phyloP scores from a whole-genome alignment of 2,797 vertebrate genomes.

The Spinibarbus caldwelli region DNA sequence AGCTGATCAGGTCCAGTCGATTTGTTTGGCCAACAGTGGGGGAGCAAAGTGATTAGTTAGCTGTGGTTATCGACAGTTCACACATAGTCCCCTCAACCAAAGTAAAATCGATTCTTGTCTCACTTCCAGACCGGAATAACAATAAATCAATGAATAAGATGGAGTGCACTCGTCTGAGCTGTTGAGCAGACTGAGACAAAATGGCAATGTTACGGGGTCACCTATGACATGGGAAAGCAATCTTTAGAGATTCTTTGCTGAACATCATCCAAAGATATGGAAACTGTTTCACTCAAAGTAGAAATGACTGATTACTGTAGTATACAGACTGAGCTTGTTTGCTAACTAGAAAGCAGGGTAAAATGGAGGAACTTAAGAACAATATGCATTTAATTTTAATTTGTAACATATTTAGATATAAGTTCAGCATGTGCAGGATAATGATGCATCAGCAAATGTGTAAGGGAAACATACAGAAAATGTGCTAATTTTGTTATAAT shows the following conservation, averaged over 20 bases:
- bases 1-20: background rate
- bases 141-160: constrained; percentile 17
- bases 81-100: background rate
- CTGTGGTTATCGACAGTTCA: constrained; percentile 5
- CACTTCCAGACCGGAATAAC: constrained; percentile 12
- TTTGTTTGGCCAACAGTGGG: constrained; percentile 17
- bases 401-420: background rate
- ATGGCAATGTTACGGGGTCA: background rate
- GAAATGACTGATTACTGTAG: background rate
- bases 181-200: background rate
- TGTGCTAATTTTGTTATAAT: background rate
- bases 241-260: background rate
- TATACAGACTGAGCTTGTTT: background rate
- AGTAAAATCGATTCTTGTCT: constrained; percentile 32
- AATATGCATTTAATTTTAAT: background rate
- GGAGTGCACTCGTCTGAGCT: background rate
- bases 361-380: background rate
- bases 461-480: background rate
- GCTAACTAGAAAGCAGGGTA: background rate
- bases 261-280: background rate
- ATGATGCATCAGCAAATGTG: background rate
- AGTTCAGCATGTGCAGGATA: no score
- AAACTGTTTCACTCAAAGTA: background rate
- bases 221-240: background rate
- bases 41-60: constrained; percentile 2